Percentiles rank a stretch among this genome's conserved stretches.
Conservation (phyloP, 2,888 invertebrate species). For the Caenorhabditis japonica region DNA sequence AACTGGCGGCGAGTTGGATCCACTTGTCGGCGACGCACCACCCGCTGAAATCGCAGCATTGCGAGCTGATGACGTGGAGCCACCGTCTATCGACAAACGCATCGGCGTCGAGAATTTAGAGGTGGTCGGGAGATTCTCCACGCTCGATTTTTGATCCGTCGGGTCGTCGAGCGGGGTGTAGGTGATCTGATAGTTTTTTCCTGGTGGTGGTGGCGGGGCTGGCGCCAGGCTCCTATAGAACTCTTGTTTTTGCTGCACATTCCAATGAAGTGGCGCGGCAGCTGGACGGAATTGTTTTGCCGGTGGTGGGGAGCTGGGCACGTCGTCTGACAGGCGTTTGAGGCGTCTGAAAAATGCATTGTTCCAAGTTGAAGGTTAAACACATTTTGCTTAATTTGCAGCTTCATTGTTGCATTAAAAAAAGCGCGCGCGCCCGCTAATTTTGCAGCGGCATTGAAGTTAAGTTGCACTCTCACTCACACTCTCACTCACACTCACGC, state of each 20-base stretch:
- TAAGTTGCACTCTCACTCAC: neutral
- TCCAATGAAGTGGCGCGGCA: constrained; percentile 57
- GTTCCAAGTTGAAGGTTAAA: neutral
- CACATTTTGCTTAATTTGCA: no score
- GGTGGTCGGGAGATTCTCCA: constrained; percentile 21
- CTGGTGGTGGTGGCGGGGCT: constrained; percentile 68
- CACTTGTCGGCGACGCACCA: constrained; percentile 35
- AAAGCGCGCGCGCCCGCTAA: neutral
- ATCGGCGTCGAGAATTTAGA: constrained; percentile 45
- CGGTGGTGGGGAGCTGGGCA: constrained; percentile 49
- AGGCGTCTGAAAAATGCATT: constrained; percentile 45
- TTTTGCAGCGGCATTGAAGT: neutral
- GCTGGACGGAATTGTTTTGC: constrained; percentile 56
- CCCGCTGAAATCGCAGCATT: constrained; percentile 29
- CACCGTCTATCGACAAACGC: constrained; percentile 44
- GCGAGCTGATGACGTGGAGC: constrained; percentile 9
- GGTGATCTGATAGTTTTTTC: constrained; percentile 65
- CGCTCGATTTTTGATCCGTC: constrained; percentile 30
- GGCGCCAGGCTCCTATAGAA: constrained; percentile 65
- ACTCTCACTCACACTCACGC: neutral
- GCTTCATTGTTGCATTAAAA: neutral
- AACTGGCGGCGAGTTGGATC: constrained; percentile 40
- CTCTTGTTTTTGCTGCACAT: constrained; percentile 54
- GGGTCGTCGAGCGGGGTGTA: constrained; percentile 51
- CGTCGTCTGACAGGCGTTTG: constrained; percentile 58